Percentiles rank a stretch among this genome's conserved stretches.
Evolutionary conservation across 2,888 invertebrate genomes (phyloP).

Genomic region (Cremastobaeus sp.): DNA sequence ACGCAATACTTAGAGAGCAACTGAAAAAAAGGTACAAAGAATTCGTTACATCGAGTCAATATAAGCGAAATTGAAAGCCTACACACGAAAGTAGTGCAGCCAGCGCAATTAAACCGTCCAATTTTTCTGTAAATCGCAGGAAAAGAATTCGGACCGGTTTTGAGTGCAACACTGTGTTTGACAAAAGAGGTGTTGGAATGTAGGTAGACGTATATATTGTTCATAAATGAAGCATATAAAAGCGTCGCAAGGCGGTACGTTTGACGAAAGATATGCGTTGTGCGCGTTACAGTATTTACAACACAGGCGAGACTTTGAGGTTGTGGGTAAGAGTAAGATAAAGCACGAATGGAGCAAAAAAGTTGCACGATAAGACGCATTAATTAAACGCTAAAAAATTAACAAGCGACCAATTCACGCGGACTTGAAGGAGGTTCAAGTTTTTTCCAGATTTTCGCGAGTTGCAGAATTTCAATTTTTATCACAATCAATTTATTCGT

Average conservation of each 20-base stretch:
- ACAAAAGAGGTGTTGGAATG: conserved; percentile 67
- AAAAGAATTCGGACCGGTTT: too few relatives aligned
- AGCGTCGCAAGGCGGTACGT: conserved; percentile 71
- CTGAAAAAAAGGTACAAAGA: too few relatives aligned
- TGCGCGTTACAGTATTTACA: conserved; percentile 68
- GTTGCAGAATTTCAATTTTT: too few relatives aligned
- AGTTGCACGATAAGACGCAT: conserved; percentile 40
- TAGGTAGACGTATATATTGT: conserved; percentile 68
- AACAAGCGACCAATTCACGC: conserved; percentile 15
- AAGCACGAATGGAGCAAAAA: conserved; percentile 14
- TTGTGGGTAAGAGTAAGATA: conserved; percentile 14
- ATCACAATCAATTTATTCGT: conserved; percentile 30
- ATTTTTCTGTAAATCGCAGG: too few relatives aligned
- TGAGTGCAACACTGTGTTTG: too few relatives aligned
- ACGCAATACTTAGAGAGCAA: too few relatives aligned
- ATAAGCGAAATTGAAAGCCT: too few relatives aligned
- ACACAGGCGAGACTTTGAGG: conserved; percentile 46
- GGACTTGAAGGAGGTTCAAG: too few relatives aligned
- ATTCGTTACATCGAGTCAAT: too few relatives aligned
- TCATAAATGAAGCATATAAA: conserved; percentile 76
- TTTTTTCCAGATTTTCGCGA: too few relatives aligned
- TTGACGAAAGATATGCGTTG: conserved; percentile 72
- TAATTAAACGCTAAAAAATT: conserved; percentile 44
- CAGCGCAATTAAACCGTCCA: too few relatives aligned
- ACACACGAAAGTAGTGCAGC: too few relatives aligned